Percentiles rank a stretch among this genome's conserved stretches.
Conservation (phyloP, 1,140 invertebrate species). For the Conopomorpha cramerella region DNA sequence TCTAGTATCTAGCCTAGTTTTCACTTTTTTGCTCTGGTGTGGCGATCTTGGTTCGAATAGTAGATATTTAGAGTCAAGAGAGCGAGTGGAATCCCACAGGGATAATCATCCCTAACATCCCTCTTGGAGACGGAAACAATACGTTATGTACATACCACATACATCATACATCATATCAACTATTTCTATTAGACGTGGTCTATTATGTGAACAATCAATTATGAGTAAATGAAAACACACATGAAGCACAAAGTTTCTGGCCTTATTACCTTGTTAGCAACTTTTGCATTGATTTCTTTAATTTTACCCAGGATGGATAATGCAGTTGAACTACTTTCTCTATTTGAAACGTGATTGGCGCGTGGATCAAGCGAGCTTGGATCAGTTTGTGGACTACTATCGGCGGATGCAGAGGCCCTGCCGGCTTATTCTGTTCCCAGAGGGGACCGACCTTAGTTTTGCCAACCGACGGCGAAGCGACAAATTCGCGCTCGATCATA, state of each 20-base stretch:
- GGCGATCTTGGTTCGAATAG: too few relatives aligned
- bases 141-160: too few relatives aligned
- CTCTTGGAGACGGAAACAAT: too few relatives aligned
- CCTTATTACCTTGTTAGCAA: not conserved
- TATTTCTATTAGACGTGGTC: too few relatives aligned
- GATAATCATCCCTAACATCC: too few relatives aligned
- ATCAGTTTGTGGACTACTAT: constrained; percentile 75
- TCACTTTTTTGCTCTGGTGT: too few relatives aligned
- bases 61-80: too few relatives aligned
- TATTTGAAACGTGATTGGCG: constrained; percentile 84
- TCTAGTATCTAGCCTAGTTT: too few relatives aligned
- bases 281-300: constrained; percentile 1
- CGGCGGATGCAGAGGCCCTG: constrained; percentile 65
- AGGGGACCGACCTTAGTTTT: constrained; percentile 85
- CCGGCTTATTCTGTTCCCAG: constrained; percentile 82
- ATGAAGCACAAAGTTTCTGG: not conserved
- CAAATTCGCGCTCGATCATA: constrained; percentile 71
- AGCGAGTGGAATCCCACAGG: too few relatives aligned
- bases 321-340: constrained; percentile 83
- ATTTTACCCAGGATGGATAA: constrained; percentile 77
- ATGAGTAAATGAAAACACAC: not conserved
- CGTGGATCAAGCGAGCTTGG: constrained; percentile 71
- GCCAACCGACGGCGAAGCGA: constrained; percentile 74
- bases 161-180: not conserved
- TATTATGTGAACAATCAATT: too few relatives aligned